Percentiles rank a stretch among this genome's conserved stretches.
phyloP scores from a whole-genome alignment of 2,888 invertebrate species.

The Epinotia demarniana region DNA sequence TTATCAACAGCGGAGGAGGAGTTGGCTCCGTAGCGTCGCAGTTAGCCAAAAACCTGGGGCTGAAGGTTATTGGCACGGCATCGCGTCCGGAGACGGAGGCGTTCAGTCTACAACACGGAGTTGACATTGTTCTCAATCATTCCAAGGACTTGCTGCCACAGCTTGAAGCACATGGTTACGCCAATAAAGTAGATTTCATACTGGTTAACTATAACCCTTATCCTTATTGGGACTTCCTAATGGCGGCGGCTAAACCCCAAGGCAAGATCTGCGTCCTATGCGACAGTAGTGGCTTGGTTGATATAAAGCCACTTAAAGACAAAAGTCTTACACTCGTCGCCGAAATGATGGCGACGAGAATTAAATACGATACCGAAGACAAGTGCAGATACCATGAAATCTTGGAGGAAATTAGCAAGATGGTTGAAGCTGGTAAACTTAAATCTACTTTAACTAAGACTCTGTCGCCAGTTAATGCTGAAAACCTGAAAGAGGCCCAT shows the following conservation, averaged over 20 bases:
- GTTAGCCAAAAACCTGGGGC: constrained; percentile 67
- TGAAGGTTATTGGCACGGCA: constrained; percentile 76
- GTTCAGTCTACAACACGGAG: constrained; percentile 66
- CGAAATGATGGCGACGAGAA: constrained; percentile 73
- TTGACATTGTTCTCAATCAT: constrained; percentile 71
- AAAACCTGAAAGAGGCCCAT: constrained; percentile 71
- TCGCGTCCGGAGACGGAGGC: constrained; percentile 67
- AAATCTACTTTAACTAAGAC: constrained; percentile 68
- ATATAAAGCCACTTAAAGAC: constrained; percentile 67
- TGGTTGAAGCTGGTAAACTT: constrained; percentile 69
- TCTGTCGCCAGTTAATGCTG: constrained; percentile 73
- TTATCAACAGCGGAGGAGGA: constrained; percentile 77
- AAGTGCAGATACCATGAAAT: constrained; percentile 68
- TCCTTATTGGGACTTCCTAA: constrained; percentile 74
- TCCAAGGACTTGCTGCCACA: constrained; percentile 66
- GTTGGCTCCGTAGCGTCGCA: constrained; percentile 76
- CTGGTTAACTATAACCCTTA: constrained; percentile 75
- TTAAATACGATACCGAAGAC: constrained; percentile 73
- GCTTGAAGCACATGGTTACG: constrained; percentile 64
- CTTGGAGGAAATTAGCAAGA: constrained; percentile 62
- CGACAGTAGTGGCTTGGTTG: constrained; percentile 71
- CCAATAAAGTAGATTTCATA: constrained; percentile 71
- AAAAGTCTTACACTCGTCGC: constrained; percentile 73
- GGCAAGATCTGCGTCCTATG: constrained; percentile 73
- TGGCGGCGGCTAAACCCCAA: constrained; percentile 71